Conservation (phyloP, 2,113 vertebrate species). For the Phyllopteryx taeniolatus region DNA sequence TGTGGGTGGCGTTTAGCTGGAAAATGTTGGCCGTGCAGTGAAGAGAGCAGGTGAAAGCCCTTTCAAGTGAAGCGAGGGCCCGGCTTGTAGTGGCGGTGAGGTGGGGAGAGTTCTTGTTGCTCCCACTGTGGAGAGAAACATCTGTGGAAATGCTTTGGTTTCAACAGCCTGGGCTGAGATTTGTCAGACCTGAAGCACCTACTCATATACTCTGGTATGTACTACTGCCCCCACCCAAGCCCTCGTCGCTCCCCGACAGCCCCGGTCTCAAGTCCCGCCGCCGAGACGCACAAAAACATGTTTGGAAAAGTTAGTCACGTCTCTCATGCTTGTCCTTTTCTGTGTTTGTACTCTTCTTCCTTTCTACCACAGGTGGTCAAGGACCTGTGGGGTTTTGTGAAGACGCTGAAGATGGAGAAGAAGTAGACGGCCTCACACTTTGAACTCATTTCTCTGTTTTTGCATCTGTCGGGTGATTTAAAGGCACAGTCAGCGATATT, state of each 20-base stretch:
- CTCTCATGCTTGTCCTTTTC: conserved; percentile 14
- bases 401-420: conserved; percentile 70
- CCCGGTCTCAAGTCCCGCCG: conserved; percentile 58
- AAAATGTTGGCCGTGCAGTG: conserved; percentile 25
- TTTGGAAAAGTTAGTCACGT: conserved; percentile 62
- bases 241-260: conserved; percentile 52
- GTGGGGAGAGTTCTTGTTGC: conserved; percentile 53
- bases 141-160: conserved; percentile 75
- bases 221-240: conserved; percentile 59
- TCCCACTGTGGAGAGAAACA: conserved; percentile 67
- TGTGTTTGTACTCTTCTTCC: conserved; percentile 8
- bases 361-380: conserved; percentile 72
- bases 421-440: conserved; percentile 50
- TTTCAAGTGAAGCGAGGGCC: conserved; percentile 35
- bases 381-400: conserved; percentile 76
- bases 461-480: conserved; percentile 49
- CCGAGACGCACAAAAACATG: conserved; percentile 50
- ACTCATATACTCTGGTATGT: conserved; percentile 78
- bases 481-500: conserved; percentile 62
- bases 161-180: conserved; percentile 69
- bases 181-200: conserved; percentile 75
- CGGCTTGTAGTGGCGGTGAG: conserved; percentile 37
- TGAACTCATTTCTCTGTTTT: conserved; percentile 26
- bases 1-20: conserved; percentile 7
- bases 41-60: conserved; percentile 61